These are phyloP conservation scores for Neodiprion fabricii DNA, from an alignment of 1,140 invertebrate species.

Conservation along the genomic window DNA sequence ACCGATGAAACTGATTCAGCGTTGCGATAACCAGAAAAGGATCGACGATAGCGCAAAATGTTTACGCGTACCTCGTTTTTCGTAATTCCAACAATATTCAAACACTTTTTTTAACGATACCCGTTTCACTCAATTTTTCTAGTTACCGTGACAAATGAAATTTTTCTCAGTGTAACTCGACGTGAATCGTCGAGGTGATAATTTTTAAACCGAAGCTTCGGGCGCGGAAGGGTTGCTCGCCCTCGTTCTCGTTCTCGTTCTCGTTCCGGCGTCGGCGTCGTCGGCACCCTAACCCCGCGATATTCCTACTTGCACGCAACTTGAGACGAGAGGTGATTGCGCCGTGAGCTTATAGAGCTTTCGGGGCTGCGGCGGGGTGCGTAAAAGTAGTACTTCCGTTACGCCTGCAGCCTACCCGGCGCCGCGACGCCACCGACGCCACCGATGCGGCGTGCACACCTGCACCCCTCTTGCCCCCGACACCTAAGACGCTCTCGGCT, in stretches of 20 bases:
- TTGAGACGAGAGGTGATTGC: slow-evolving; percentile 44
- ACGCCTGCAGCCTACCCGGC: slow-evolving; percentile 29
- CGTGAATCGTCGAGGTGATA: not conserved
- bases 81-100: no score
- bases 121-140: no score
- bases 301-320: slow-evolving; percentile 36
- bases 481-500: not conserved
- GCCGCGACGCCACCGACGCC: slow-evolving; percentile 39
- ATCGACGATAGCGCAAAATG: no score
- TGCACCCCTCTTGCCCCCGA: not conserved
- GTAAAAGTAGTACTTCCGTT: slow-evolving; percentile 54
- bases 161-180: no score
- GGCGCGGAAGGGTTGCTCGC: not conserved
- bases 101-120: no score
- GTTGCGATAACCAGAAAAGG: no score
- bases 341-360: slow-evolving; percentile 27
- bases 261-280: slow-evolving; percentile 9
- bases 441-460: not conserved
- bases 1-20: no score
- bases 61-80: no score
- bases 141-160: no score
- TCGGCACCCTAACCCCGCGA: slow-evolving; percentile 19
- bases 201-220: not conserved
- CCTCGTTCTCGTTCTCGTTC: not conserved
- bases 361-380: slow-evolving; percentile 22